Evolutionary conservation across 2,113 vertebrate genomes (phyloP).

Genomic region (Onychostruthus taczanowskii): DNA sequence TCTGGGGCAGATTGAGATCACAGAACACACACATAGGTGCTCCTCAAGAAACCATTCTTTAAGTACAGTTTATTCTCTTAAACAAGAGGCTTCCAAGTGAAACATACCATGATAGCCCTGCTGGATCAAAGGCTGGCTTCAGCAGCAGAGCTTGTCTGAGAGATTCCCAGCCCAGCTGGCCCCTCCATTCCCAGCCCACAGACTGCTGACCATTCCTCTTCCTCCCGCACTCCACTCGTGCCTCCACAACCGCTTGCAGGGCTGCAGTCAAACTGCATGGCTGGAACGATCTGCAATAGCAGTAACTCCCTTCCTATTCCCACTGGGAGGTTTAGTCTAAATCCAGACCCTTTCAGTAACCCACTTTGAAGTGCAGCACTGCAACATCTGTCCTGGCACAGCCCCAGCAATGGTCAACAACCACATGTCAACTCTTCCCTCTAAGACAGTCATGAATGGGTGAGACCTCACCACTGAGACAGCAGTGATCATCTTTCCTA

Average conservation of each 20-base stretch:
- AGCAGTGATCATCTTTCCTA: background rate
- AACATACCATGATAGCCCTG: background rate
- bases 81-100: background rate
- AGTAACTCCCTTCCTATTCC: background rate
- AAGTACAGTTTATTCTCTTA: background rate
- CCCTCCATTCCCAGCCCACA: background rate
- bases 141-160: background rate
- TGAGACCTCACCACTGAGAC: background rate
- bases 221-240: fast-evolving
- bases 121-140: background rate
- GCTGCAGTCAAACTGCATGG: background rate
- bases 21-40: background rate
- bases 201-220: background rate
- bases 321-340: background rate
- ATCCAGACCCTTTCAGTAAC: background rate
- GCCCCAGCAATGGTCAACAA: background rate
- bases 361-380: background rate
- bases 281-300: background rate
- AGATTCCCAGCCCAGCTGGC: background rate
- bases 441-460: fast-evolving
- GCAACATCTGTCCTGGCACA: background rate
- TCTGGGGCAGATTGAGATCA: background rate
- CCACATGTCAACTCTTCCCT: background rate
- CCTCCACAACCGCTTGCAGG: fast-evolving
- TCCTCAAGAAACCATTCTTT: background rate